Percentiles rank a stretch among this genome's conserved stretches.
Conservation (phyloP, 1,140 invertebrate species). For the Anastatus disparis region DNA sequence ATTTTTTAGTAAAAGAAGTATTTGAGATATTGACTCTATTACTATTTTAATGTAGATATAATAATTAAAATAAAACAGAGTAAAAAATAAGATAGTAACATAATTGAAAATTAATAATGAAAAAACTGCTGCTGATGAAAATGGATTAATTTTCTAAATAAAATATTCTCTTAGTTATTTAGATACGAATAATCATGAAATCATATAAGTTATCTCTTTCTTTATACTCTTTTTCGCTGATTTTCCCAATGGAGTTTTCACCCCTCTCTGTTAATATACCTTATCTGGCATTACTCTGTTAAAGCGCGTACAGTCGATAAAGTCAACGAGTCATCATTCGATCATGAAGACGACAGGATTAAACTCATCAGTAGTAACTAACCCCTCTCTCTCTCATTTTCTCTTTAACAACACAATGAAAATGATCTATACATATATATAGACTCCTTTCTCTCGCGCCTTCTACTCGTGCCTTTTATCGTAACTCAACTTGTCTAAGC, state of each 20-base stretch:
- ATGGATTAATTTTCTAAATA: too few relatives aligned
- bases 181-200: conserved; percentile 10
- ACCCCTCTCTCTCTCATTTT: too few relatives aligned
- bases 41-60: too few relatives aligned
- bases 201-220: background rate
- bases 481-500: conserved; percentile 13
- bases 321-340: conserved; percentile 26
- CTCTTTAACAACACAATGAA: too few relatives aligned
- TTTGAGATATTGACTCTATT: too few relatives aligned
- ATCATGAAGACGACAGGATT: conserved; percentile 27
- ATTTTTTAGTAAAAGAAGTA: too few relatives aligned
- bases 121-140: too few relatives aligned
- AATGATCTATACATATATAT: conserved; percentile 17
- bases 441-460: conserved; percentile 23
- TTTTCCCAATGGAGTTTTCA: background rate
- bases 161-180: too few relatives aligned
- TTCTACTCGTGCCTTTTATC: conserved; percentile 11
- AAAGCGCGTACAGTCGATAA: conserved; percentile 12
- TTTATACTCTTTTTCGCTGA: background rate
- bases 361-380: background rate
- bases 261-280: background rate
- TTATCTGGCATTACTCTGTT: conserved; percentile 27
- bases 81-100: too few relatives aligned
- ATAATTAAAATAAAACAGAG: too few relatives aligned
- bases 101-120: too few relatives aligned